Conservation (phyloP, 2,113 vertebrate species). For the Nothobranchius furzeri region DNA sequence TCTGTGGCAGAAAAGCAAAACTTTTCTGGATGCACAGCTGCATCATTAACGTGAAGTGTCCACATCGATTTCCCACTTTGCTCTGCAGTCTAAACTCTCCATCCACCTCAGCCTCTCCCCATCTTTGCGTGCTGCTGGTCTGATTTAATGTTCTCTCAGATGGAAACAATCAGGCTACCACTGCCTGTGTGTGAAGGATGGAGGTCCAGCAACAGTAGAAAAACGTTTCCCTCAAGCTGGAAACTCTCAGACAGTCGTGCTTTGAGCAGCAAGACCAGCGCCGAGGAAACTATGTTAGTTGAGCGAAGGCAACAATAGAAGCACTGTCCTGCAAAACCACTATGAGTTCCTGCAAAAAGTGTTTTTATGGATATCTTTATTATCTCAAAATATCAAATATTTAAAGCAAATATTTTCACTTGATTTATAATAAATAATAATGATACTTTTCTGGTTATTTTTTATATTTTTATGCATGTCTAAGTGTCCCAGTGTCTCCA, state of each 20-base stretch:
- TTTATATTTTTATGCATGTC: background rate
- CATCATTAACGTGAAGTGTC: background rate
- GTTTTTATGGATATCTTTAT: background rate
- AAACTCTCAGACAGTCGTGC: conserved; percentile 10
- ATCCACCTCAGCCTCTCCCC: conserved; percentile 3
- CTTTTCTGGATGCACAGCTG: conserved; percentile 3
- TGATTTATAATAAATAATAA: background rate
- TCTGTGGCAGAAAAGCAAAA: background rate
- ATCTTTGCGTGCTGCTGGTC: conserved; percentile 13
- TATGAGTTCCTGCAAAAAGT: background rate
- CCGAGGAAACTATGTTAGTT: background rate
- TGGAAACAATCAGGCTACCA: conserved; percentile 61
- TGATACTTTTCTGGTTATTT: background rate
- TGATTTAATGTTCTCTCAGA: conserved; percentile 39
- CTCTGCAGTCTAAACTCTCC: background rate
- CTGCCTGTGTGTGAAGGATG: conserved; percentile 23
- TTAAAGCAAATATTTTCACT: background rate
- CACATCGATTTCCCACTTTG: background rate
- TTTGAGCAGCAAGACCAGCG: background rate
- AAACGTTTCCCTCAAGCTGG: conserved; percentile 5
- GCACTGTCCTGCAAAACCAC: background rate
- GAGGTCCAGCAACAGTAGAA: conserved; percentile 13
- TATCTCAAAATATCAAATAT: no score
- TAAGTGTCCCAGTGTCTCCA: no score
- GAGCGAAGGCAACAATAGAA: background rate